These are phyloP conservation scores for Zosterops japonicus DNA, from an alignment of 2,113 vertebrate genomes.

Conservation along the genomic window DNA sequence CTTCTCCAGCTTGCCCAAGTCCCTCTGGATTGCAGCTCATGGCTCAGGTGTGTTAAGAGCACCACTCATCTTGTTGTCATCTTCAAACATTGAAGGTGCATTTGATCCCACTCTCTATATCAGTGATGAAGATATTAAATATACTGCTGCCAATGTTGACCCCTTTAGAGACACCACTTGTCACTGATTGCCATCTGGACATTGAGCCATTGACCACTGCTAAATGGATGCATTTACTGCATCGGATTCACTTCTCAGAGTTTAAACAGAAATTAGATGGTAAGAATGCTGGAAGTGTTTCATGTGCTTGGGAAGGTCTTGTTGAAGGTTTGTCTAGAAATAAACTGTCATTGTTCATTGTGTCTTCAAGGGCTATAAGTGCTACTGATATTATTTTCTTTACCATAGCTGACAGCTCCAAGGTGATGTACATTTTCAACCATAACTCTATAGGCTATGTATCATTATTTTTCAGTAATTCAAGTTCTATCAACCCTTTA, in stretches of 20 bases:
- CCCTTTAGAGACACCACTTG: neutral
- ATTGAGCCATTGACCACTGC: neutral
- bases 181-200: neutral
- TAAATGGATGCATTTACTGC: neutral
- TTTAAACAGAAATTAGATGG: neutral
- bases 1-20: neutral
- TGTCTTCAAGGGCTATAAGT: neutral
- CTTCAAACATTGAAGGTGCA: neutral
- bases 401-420: neutral
- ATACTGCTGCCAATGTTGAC: accelerated
- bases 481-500: neutral
- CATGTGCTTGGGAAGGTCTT: neutral
- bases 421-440: neutral
- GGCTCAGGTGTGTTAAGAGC: accelerated
- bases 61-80: neutral
- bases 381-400: neutral
- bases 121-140: neutral
- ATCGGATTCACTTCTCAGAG: neutral
- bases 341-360: neutral
- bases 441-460: neutral
- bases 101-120: too few relatives aligned
- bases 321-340: neutral
- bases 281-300: neutral
- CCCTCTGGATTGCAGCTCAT: neutral
- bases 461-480: conserved; percentile 49